phyloP scores from a whole-genome alignment of 2,888 invertebrate genomes.

The Lasioglossum pauxillum region DNA sequence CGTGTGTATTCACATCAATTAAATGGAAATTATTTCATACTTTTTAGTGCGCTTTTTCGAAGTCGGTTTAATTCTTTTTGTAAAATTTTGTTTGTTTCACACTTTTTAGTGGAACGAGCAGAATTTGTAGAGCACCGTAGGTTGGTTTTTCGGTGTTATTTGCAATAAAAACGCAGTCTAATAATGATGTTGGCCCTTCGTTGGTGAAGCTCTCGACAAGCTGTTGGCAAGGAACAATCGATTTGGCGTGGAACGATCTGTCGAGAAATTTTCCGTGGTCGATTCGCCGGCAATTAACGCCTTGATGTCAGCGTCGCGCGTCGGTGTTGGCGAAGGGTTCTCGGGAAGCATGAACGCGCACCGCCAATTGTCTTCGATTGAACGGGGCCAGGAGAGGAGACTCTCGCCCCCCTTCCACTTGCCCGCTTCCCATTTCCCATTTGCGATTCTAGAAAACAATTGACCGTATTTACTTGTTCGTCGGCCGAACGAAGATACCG shows the following conservation, averaged over 20 bases:
- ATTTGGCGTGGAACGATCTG: neutral
- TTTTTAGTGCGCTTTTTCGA: too few relatives aligned
- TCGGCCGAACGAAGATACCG: neutral
- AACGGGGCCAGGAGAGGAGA: conserved; percentile 21
- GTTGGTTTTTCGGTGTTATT: too few relatives aligned
- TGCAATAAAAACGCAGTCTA: too few relatives aligned
- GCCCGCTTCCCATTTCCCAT: neutral
- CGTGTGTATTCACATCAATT: too few relatives aligned
- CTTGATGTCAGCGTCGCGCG: neutral
- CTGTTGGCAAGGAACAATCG: neutral
- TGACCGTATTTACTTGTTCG: neutral
- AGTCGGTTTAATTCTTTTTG: too few relatives aligned
- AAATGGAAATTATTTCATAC: too few relatives aligned
- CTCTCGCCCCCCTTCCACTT: neutral
- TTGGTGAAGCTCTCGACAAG: neutral
- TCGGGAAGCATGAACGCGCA: neutral
- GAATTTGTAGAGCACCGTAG: too few relatives aligned
- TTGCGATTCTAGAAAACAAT: conserved; percentile 12
- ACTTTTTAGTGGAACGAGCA: too few relatives aligned
- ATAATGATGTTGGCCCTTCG: too few relatives aligned
- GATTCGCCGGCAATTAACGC: neutral
- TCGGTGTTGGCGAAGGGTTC: conserved; percentile 1
- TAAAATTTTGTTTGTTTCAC: too few relatives aligned
- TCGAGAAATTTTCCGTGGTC: neutral
- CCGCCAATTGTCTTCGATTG: conserved; percentile 35